Base-by-base conservation (phyloP, 2,888 invertebrate species). In the Acleris emargana region DNA sequence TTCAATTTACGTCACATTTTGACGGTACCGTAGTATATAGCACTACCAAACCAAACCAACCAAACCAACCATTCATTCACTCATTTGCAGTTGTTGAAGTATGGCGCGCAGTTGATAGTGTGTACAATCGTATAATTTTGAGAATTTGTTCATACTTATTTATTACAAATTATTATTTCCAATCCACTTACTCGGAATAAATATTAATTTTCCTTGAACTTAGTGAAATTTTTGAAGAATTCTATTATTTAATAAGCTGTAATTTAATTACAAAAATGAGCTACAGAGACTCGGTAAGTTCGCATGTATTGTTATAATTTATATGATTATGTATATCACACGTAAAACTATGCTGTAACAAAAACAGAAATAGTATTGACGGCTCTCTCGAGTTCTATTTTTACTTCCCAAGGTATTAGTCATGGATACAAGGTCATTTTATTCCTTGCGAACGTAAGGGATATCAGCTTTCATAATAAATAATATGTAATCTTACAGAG, bases 221-320 rank as follows among this genome's bases (percentile, higher is more conserved):
- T 28, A 16, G 58, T 42, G 53, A 6, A 17, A n/a, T 32, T 54
- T 49, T 47, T 50, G 11, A 55, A 7, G 38, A n/a, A 28, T 22
- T 17, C 49, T 25, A n/a, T 47, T 53, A 11, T 20, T 47, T 28
- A 28, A 16, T 32, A 60, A 55, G 17, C 28, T 42, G 13, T 45
- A 58, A 47, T 38, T 47, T 43, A 32, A 32, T 57, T 25, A 17
- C 16, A 45, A n/a, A 84, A 71, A 90, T 90, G 89, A 90, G 87
- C 78, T 89, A 88, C 77, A 84, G 89, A 71, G 88, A 89, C 77
- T 77, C 88, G 68, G 89, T 90, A 76, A 89, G 89, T 64, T 20
- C 18, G 20, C 53, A 32, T 13, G 38, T 84, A 77, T 58, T 58
- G 61, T 58, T 51, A 42, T 58, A 42, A 49, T 50, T 66, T 17